These are phyloP conservation scores for Spheniscus mendiculus DNA, from an alignment of 2,113 vertebrate genomes.

Conservation along the genomic window DNA sequence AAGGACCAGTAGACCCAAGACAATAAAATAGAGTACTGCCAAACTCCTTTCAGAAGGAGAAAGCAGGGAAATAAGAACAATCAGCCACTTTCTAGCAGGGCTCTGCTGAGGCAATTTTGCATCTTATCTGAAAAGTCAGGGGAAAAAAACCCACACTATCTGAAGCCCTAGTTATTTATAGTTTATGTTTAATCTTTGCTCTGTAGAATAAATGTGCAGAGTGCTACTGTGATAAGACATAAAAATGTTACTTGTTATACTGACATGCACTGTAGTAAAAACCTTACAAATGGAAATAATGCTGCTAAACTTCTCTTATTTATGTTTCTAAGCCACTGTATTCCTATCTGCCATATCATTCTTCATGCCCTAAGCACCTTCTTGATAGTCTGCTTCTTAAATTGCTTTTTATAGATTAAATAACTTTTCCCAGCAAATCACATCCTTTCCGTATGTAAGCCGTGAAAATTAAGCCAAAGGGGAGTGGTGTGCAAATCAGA, in stretches of 20 bases:
- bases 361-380: neutral
- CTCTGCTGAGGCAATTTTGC: neutral
- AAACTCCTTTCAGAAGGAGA: neutral
- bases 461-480: neutral
- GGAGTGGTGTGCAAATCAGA: neutral
- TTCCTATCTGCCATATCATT: neutral
- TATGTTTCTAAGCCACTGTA: neutral
- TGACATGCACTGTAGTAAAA: neutral
- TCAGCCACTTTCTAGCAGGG: neutral
- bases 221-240: slow-evolving; percentile 36
- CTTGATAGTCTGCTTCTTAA: neutral
- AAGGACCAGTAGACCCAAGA: neutral
- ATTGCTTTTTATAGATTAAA: slow-evolving; percentile 17
- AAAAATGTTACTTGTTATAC: neutral
- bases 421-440: neutral
- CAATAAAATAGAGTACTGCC: neutral
- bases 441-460: neutral
- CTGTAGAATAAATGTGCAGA: slow-evolving; percentile 12
- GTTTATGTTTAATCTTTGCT: slow-evolving; percentile 17
- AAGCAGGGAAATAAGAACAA: neutral
- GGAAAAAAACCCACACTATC: neutral
- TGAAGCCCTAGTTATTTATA: slow-evolving; percentile 46
- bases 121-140: slow-evolving; percentile 16
- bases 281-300: slow-evolving; percentile 28
- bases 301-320: neutral